phyloP scores from a whole-genome alignment of 1,140 invertebrate species.

The Capitella teleta region DNA sequence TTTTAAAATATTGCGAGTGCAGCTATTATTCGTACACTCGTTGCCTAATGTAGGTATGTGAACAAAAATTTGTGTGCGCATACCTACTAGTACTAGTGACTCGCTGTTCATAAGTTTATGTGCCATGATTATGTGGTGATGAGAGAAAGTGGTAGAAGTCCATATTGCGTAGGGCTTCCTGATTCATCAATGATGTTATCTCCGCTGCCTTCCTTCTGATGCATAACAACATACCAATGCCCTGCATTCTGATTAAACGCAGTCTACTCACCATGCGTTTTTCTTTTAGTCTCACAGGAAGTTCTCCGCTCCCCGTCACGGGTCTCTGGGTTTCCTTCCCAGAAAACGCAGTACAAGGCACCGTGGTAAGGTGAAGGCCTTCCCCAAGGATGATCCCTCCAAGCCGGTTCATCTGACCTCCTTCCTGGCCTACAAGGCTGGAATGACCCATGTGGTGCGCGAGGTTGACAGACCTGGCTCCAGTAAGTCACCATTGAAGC shows the following conservation, averaged over 20 bases:
- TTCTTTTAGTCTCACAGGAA: slow-evolving; percentile 92
- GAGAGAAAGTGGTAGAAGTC: background rate
- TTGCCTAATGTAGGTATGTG: no score
- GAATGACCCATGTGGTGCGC: slow-evolving; percentile 98
- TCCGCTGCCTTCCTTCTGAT: no score
- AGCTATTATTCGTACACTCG: no score
- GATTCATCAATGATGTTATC: no score
- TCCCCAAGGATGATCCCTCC: slow-evolving; percentile 93
- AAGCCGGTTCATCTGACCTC: slow-evolving; percentile 97
- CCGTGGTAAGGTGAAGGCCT: slow-evolving; percentile 98
- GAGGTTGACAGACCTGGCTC: slow-evolving; percentile 98
- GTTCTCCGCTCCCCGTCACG: slow-evolving; percentile 98
- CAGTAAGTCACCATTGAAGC: slow-evolving; percentile 59
- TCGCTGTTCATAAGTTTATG: background rate
- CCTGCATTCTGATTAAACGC: no score
- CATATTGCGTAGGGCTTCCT: no score
- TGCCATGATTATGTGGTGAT: background rate
- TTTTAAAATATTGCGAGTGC: no score
- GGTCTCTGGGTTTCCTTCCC: slow-evolving; percentile 98
- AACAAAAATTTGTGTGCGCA: no score
- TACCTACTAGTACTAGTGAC: no score
- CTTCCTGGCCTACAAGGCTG: slow-evolving; percentile 97
- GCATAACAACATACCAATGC: no score
- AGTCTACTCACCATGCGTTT: no score
- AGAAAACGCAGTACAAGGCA: slow-evolving; percentile 91